Base-by-base conservation (phyloP, 2,888 invertebrate species). In the Parnassius orleans region DNA sequence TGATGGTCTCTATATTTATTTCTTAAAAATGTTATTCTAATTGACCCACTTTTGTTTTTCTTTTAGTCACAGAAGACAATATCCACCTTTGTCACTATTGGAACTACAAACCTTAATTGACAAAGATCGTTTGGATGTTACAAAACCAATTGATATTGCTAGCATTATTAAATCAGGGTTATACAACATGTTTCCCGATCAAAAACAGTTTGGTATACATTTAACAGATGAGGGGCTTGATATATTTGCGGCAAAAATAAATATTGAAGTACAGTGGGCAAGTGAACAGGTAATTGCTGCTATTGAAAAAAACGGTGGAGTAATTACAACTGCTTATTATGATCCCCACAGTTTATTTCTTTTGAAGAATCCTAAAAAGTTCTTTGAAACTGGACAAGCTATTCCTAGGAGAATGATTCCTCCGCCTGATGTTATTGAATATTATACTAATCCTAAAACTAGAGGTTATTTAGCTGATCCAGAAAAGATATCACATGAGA, bases 241-340 rank as follows among this genome's bases (percentile, higher is more conserved):
- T 81, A 83, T 90, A 55, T 99, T 99, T 84, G 91, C 93, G 70
- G 94, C 97, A 2, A 97, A 98, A 91, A 90, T 99, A 24, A 98
- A 98, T 79, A 95, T 99, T 74, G 99, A 99, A 92, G 98, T 99
- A 0, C 99, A 99, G 79, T 98, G 98, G 95, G 96, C 98, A 0
- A 95, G 93, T 74, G 99, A 99, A 85, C 83, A 81, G 59, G 97
- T 97, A 0, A 98, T 99, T 73, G 98, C 99, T 41, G 98, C 99
- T 0, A 93, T 99, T 68, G 99, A 99, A 84, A 95, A 93, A 72
- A 95, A 96, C 83, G 99, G 99, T 43, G 99, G 99, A 42, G 94
- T 95, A 15, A 98, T 99, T 68, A 96, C 96, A 9, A 98, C 98
- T 14, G 96, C 98, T 11, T 99, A 96, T 86, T 99, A 97, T 84